These are phyloP conservation scores for Penaeus japonicus DNA, from an alignment of 1,140 invertebrate genomes.

Conservation along the genomic window DNA sequence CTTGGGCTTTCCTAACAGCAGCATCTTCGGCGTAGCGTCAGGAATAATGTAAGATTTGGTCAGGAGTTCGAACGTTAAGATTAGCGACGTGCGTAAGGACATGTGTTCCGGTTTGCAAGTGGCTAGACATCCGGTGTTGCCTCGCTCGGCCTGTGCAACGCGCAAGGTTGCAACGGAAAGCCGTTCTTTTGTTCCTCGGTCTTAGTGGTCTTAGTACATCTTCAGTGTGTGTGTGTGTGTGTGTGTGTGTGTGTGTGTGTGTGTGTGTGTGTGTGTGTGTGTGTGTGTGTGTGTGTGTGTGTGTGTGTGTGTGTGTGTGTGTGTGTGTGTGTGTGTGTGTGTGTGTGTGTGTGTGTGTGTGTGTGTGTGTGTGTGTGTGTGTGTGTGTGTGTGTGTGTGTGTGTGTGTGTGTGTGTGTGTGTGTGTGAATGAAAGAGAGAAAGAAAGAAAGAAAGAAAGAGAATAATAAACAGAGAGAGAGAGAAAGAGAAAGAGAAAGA, in stretches of 20 bases:
- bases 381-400: not conserved
- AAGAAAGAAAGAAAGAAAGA: not conserved
- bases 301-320: constrained; percentile 14
- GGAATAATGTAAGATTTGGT: no score
- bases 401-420: not conserved
- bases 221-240: constrained; percentile 20
- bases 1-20: no score
- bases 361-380: not conserved
- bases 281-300: constrained; percentile 29
- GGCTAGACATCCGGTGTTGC: not conserved
- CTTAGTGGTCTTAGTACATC: not conserved
- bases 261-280: constrained; percentile 26
- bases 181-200: no score
- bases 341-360: not conserved
- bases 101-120: no score
- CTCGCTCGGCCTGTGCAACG: no score
- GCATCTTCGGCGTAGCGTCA: no score
- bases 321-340: not conserved
- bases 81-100: no score
- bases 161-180: no score
- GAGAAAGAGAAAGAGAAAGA: no score
- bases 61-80: no score
- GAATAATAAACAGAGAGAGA: not conserved
- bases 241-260: constrained; percentile 22
- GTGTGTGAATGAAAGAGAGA: not conserved